These are phyloP conservation scores for Nasonia longicornis DNA, from an alignment of 1,140 invertebrate genomes.

Conservation along the genomic window DNA sequence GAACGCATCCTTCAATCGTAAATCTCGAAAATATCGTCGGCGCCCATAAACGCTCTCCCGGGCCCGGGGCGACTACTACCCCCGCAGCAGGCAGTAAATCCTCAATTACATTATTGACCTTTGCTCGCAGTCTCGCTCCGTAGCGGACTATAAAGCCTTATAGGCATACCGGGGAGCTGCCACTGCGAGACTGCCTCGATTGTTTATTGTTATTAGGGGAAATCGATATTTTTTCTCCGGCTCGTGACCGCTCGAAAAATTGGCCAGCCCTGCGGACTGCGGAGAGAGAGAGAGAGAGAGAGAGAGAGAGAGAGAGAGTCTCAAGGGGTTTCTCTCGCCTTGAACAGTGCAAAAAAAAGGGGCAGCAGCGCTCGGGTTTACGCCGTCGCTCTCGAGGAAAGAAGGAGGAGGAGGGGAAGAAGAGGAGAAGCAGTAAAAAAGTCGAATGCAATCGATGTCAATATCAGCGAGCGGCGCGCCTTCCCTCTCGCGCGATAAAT, in stretches of 20 bases:
- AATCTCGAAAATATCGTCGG: constrained; percentile 42
- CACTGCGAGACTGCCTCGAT: background rate
- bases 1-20: constrained; percentile 29
- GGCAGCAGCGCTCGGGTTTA: background rate
- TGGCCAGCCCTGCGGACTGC: background rate
- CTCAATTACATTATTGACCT: constrained; percentile 47
- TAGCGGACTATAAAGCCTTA: background rate
- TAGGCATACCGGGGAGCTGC: background rate
- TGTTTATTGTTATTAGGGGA: background rate
- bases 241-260: background rate
- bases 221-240: background rate
- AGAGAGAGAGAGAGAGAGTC: background rate
- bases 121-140: background rate
- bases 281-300: background rate
- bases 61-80: background rate
- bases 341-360: background rate
- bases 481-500: constrained; percentile 17
- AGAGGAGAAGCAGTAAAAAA: constrained; percentile 12
- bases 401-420: background rate
- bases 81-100: constrained; percentile 39
- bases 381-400: background rate
- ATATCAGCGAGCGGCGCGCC: background rate
- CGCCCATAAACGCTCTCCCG: constrained; percentile 40
- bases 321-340: background rate
- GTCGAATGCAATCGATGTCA: constrained; percentile 15